Evolutionary conservation across 1,140 invertebrate genomes (phyloP), one percentile per base, ranked within the genome.

Genomic region (Wiebesia pumilae): DNA sequence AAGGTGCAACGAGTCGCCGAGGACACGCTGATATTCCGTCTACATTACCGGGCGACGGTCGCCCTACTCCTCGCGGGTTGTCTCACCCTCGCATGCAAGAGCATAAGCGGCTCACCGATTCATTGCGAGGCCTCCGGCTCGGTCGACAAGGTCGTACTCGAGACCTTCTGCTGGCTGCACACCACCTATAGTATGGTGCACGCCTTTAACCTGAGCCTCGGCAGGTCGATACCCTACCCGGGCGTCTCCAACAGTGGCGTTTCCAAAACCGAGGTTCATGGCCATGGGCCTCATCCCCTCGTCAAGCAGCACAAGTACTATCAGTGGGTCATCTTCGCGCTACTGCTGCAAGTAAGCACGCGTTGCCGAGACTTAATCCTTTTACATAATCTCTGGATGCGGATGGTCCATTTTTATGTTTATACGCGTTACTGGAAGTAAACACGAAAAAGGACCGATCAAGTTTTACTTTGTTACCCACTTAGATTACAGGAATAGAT

Each of bases 121-220:
- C 95, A 95, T 87, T 96, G 95, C 91, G 94, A 95, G 83, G 93
- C 94, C 81, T 92, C 93, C 83, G 95, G 95, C 77, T 94, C 95
- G 79, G 94, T 96, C 51, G 95, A 95, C 87, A 94, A 95, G 88
- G 94, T 94, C 81, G 95, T 96, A 19, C 94, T 96, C 71, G 96
- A 97, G 92, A 96, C 96, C 27, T 96, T 96, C 91, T 97, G 96
- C 93, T 97, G 96, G 96, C 95, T 97, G 58, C 95, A 96, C 85
- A 96, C 96, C 40, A 96, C 96, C 3, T 96, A 96, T 92, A 95
- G 95, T 54, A 94, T 96, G 89, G 94, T 95, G 62, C 94, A 94
- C 87, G 94, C 94, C 1, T 95, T 95, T 87, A 94, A 93, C 75
- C 91, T 93, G 90, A 94, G 91, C 54, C 87, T 94, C 33, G 94